A percentile compares a stretch with the other conserved stretches of the same genome.
Conservation (phyloP, 2,797 vertebrate genomes). For the Yasuhikotakia modesta region DNA sequence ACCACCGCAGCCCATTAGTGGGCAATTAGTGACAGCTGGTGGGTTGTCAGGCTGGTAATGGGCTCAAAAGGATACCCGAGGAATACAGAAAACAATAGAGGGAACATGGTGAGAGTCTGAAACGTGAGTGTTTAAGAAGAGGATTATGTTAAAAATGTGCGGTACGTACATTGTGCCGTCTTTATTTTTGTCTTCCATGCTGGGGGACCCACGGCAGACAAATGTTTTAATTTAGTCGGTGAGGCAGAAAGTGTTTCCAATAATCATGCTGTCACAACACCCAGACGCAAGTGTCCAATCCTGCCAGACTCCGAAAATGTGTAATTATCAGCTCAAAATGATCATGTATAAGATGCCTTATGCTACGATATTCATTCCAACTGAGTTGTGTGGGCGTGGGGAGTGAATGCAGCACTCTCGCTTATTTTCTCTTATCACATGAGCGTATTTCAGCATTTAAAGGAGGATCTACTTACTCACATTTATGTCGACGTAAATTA, state of each 20-base stretch:
- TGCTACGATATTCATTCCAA: constrained; percentile 58
- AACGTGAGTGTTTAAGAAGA: constrained; percentile 66
- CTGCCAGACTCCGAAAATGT: constrained; percentile 50
- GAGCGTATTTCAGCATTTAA: not conserved
- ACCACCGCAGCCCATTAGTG: constrained; percentile 83
- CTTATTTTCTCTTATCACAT: constrained; percentile 18
- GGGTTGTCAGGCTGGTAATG: constrained; percentile 83
- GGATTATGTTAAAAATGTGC: constrained; percentile 54
- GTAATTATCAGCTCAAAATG: constrained; percentile 60
- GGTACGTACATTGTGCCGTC: constrained; percentile 20
- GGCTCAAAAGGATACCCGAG: constrained; percentile 76
- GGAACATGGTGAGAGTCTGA: constrained; percentile 61
- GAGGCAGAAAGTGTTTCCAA: constrained; percentile 51
- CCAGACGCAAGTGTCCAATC: constrained; percentile 55
- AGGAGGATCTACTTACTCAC: constrained; percentile 19
- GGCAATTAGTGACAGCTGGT: constrained; percentile 87
- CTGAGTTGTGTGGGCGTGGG: constrained; percentile 40
- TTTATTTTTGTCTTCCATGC: constrained; percentile 26
- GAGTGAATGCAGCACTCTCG: constrained; percentile 9
- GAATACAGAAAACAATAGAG: constrained; percentile 75
- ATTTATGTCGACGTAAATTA: constrained; percentile 38
- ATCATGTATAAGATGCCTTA: constrained; percentile 59
- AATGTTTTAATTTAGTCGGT: constrained; percentile 57
- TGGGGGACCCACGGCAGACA: constrained; percentile 53
- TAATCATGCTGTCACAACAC: constrained; percentile 59